Evolutionary conservation across 2,113 vertebrate genomes (phyloP).

Genomic region (Apaloderma vittatum): DNA sequence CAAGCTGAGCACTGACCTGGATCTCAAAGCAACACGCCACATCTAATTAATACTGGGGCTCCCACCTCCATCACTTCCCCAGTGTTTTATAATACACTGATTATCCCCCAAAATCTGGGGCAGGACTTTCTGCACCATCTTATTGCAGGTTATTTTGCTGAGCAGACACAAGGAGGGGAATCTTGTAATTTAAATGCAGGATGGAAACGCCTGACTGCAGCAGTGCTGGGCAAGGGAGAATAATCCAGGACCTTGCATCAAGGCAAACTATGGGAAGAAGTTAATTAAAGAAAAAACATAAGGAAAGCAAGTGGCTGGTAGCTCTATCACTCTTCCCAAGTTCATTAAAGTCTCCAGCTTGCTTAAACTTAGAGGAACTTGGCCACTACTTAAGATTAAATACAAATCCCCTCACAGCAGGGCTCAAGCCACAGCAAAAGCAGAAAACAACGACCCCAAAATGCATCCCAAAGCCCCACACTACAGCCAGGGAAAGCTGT

Average conservation of each 20-base stretch:
- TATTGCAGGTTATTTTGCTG: not conserved
- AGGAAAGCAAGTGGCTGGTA: not conserved
- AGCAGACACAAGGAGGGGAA: not conserved
- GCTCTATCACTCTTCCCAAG: not conserved
- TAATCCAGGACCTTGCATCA: not conserved
- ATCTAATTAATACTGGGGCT: not conserved
- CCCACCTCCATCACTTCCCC: not conserved
- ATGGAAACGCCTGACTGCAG: not conserved
- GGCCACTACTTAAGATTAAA: not conserved
- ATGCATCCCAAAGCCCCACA: accelerated
- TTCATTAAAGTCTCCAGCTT: not conserved
- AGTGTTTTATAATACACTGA: not conserved
- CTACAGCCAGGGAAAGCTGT: not conserved
- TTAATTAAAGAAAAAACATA: not conserved
- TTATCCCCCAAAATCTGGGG: not conserved
- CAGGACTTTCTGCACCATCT: not conserved
- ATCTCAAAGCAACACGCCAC: not conserved
- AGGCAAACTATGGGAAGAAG: not conserved
- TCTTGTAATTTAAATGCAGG: not conserved
- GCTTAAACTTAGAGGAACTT: not conserved
- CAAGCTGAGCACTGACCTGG: accelerated
- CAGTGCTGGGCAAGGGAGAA: accelerated
- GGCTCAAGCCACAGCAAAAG: not conserved
- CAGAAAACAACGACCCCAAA: not conserved
- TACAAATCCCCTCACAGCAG: not conserved